These are phyloP conservation scores for Phyllopteryx taeniolatus DNA, from an alignment of 2,113 vertebrate species.

Conservation along the genomic window DNA sequence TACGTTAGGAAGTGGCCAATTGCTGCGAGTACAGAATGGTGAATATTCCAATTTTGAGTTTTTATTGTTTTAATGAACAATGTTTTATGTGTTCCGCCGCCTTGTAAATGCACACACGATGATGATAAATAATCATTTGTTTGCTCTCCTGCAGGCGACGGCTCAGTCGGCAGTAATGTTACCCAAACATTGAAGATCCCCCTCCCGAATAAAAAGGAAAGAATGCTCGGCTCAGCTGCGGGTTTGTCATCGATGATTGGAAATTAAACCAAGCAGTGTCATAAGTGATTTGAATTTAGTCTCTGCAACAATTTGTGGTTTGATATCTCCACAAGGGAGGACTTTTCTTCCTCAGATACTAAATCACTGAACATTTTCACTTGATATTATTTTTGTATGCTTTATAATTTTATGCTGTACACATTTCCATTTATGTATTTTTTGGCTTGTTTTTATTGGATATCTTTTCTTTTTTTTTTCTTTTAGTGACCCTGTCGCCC, in stretches of 20 bases:
- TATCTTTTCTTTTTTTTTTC: neutral
- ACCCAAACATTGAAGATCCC: slow-evolving; percentile 65
- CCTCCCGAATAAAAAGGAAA: neutral
- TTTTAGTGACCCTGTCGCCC: neutral
- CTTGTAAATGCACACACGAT: neutral
- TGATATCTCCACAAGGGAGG: neutral
- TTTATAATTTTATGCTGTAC: neutral
- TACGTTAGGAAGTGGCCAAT: neutral
- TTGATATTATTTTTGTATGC: slow-evolving; percentile 1
- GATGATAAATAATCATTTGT: neutral
- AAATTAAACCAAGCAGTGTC: neutral
- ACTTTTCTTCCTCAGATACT: neutral
- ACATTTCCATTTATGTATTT: neutral
- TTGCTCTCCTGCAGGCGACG: slow-evolving; percentile 57
- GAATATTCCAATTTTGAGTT: no score
- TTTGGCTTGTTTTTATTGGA: neutral
- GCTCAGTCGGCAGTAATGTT: slow-evolving; percentile 72
- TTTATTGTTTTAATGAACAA: neutral
- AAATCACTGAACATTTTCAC: neutral
- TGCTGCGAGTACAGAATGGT: no score
- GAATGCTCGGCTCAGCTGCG: slow-evolving; percentile 4
- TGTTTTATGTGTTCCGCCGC: neutral
- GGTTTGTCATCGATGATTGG: slow-evolving; percentile 47
- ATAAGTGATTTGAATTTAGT: neutral
- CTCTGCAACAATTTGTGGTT: neutral